Conservation (phyloP, 2,113 vertebrate genomes). For the Pipa parva region DNA sequence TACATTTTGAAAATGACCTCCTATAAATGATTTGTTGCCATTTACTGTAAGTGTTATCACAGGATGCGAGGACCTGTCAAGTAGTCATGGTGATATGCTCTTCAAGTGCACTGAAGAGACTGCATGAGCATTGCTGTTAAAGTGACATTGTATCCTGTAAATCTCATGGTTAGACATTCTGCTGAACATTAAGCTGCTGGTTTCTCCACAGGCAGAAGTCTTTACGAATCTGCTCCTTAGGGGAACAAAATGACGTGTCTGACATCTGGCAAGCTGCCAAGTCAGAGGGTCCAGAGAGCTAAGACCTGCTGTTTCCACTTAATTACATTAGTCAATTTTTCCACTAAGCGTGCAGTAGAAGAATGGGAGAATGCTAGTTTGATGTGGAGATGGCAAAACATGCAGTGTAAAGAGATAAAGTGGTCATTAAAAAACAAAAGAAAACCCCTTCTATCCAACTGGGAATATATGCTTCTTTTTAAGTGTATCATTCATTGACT, state of each 20-base stretch:
- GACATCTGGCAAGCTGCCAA: slow-evolving; percentile 24
- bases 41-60: too few relatives aligned
- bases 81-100: too few relatives aligned
- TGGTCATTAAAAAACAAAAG: too few relatives aligned
- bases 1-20: too few relatives aligned
- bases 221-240: slow-evolving; percentile 19
- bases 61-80: too few relatives aligned
- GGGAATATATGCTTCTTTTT: too few relatives aligned
- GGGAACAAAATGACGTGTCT: slow-evolving; percentile 25
- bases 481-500: too few relatives aligned
- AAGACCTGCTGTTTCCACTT: slow-evolving; percentile 20
- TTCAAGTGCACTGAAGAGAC: background rate
- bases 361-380: background rate
- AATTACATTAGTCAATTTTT: slow-evolving; percentile 36
- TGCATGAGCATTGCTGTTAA: background rate
- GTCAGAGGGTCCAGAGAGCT: background rate
- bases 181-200: slow-evolving; percentile 7
- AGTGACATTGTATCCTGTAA: slow-evolving; percentile 25
- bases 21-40: too few relatives aligned
- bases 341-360: background rate
- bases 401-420: background rate
- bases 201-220: slow-evolving; percentile 17
- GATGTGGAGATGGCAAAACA: background rate
- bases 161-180: slow-evolving; percentile 8
- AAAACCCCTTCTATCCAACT: too few relatives aligned